Percentiles rank a stretch among this genome's conserved stretches.
These are phyloP conservation scores for Agrilus planipennis DNA, from an alignment of 1,140 invertebrate genomes.

Conservation along the genomic window DNA sequence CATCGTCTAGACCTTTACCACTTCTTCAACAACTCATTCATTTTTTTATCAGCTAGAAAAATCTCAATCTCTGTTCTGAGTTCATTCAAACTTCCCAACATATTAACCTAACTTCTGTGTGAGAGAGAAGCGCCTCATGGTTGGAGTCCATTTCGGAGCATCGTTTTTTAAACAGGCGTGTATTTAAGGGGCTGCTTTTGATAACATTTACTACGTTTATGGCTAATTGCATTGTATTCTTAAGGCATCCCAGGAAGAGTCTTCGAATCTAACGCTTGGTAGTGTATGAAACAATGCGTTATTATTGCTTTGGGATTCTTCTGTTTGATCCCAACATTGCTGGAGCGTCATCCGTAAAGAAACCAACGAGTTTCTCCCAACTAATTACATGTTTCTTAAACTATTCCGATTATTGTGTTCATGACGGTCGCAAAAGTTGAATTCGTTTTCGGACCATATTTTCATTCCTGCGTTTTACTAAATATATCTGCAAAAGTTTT, in stretches of 20 bases:
- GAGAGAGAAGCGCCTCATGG: too few relatives aligned
- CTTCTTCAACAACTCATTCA: neutral
- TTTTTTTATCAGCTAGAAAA: constrained; percentile 1
- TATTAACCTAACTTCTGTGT: constrained; percentile 20
- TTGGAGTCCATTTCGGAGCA: constrained; percentile 19
- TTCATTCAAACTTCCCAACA: constrained; percentile 18
- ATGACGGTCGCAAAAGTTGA: too few relatives aligned
- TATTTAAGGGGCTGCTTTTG: constrained; percentile 25
- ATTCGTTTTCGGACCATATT: too few relatives aligned
- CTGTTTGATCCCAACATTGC: constrained; percentile 30
- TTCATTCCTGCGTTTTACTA: too few relatives aligned
- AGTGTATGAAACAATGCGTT: constrained; percentile 25
- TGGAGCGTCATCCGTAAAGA: constrained; percentile 27
- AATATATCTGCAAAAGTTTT: too few relatives aligned
- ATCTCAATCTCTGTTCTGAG: constrained; percentile 13
- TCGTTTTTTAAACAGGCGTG: constrained; percentile 20
- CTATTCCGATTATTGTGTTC: constrained; percentile 15
- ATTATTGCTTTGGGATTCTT: constrained; percentile 19
- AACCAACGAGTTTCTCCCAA: constrained; percentile 22
- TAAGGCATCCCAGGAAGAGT: constrained; percentile 19
- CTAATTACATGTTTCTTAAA: constrained; percentile 20
- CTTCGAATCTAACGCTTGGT: constrained; percentile 25
- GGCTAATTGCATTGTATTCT: constrained; percentile 16
- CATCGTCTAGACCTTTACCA: too few relatives aligned
- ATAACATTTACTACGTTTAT: constrained; percentile 28